phyloP scores from a whole-genome alignment of 1,140 invertebrate species.

The Drosophila sp. region DNA sequence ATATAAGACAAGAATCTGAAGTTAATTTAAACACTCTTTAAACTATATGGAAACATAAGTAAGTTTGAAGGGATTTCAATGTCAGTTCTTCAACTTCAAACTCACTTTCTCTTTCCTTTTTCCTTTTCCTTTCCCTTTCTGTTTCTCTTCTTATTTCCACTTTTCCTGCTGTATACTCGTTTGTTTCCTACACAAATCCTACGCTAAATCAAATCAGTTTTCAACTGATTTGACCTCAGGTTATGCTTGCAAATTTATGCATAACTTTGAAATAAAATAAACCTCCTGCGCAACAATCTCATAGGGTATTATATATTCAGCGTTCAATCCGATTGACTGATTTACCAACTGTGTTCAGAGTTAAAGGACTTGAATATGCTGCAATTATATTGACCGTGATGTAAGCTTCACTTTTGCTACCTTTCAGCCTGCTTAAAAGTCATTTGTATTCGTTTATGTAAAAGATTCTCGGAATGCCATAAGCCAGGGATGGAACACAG shows the following conservation, averaged over 20 bases:
- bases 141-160: background rate
- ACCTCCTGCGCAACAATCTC: background rate
- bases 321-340: slow-evolving; percentile 20
- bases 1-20: too few relatives aligned
- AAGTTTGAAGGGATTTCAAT: too few relatives aligned
- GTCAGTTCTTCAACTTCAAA: background rate
- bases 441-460: slow-evolving; percentile 12
- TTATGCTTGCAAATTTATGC: slow-evolving; percentile 25
- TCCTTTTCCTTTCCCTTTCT: background rate
- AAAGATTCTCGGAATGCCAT: slow-evolving; percentile 18
- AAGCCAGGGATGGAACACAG: background rate
- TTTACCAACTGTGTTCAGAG: background rate
- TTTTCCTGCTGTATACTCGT: background rate
- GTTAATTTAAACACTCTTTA: background rate
- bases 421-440: background rate
- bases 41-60: slow-evolving; percentile 3
- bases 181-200: slow-evolving; percentile 4
- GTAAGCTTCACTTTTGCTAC: background rate
- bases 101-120: background rate
- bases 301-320: slow-evolving; percentile 7
- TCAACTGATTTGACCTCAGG: slow-evolving; percentile 20
- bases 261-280: slow-evolving; percentile 21
- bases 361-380: background rate
- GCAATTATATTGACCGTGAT: slow-evolving; percentile 22
- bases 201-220: slow-evolving; percentile 42